Percentiles rank a stretch among this genome's conserved stretches.
Conservation (phyloP, 2,888 invertebrate species). For the Pachliopta kotzebuea region DNA sequence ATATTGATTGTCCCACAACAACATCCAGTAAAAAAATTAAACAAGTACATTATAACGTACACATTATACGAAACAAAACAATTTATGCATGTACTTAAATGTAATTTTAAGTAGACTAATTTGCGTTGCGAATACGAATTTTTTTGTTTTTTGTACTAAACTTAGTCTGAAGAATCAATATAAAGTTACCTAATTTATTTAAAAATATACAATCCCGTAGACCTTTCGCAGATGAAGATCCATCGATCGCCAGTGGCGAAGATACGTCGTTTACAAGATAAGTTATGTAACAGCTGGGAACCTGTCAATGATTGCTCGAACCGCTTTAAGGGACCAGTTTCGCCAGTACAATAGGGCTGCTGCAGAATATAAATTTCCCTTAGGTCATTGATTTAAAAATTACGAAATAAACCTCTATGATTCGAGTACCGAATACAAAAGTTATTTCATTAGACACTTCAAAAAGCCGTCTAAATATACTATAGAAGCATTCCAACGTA, state of each 20-base stretch:
- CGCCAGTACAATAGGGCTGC: slow-evolving; percentile 15
- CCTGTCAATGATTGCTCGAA: slow-evolving; percentile 38
- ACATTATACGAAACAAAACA: too few species aligned
- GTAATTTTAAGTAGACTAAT: background rate
- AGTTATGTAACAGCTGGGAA: slow-evolving; percentile 33
- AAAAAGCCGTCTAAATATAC: background rate
- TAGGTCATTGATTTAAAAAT: background rate
- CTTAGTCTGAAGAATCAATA: background rate
- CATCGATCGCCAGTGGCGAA: slow-evolving; percentile 1
- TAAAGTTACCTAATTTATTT: slow-evolving; percentile 3
- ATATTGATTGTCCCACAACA: background rate
- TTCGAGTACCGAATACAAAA: background rate
- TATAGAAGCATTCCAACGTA: background rate
- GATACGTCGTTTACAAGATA: slow-evolving; percentile 16
- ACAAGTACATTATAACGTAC: too few species aligned
- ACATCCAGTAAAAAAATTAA: too few species aligned
- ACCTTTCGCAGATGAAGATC: background rate
- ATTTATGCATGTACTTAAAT: too few species aligned
- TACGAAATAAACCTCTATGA: background rate
- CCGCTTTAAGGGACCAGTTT: slow-evolving; percentile 12
- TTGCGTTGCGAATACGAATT: background rate
- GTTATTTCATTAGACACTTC: background rate
- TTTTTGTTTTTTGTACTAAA: background rate
- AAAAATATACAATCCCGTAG: background rate
- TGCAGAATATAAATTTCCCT: background rate